phyloP scores from a whole-genome alignment of 53 echinoderm and acorn worm species.

The Crossaster papposus region DNA sequence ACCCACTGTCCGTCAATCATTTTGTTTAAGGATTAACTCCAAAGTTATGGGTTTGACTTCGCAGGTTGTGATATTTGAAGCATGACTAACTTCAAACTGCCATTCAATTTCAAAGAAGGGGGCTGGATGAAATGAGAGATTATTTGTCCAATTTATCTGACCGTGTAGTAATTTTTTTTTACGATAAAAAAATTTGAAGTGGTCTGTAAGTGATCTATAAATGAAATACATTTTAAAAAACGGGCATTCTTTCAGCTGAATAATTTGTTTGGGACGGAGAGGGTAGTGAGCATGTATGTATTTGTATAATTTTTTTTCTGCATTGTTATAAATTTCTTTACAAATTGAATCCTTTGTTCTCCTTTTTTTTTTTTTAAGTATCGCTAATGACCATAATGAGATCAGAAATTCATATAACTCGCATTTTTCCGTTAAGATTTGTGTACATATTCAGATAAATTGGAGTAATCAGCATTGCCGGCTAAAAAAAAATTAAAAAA shows the following conservation, averaged over 20 bases:
- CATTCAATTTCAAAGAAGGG: background rate
- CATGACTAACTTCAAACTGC: background rate
- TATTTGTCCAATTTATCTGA: background rate
- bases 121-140: background rate
- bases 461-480: background rate
- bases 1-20: no score
- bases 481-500: background rate
- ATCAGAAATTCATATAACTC: background rate
- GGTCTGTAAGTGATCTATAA: no score
- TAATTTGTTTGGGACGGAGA: background rate
- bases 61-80: no score
- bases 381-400: background rate
- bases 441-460: background rate
- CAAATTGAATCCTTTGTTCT: background rate
- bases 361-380: background rate
- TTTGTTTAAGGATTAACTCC: no score
- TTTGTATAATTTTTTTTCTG: background rate
- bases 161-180: background rate
- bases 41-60: no score
- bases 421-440: background rate
- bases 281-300: background rate
- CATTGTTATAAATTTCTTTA: background rate
- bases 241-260: background rate
- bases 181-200: background rate
- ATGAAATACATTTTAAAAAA: background rate